Evolutionary conservation across 2,888 invertebrate species (phyloP), one percentile per base, ranked within the genome.

Genomic region (Boloria selene): DNA sequence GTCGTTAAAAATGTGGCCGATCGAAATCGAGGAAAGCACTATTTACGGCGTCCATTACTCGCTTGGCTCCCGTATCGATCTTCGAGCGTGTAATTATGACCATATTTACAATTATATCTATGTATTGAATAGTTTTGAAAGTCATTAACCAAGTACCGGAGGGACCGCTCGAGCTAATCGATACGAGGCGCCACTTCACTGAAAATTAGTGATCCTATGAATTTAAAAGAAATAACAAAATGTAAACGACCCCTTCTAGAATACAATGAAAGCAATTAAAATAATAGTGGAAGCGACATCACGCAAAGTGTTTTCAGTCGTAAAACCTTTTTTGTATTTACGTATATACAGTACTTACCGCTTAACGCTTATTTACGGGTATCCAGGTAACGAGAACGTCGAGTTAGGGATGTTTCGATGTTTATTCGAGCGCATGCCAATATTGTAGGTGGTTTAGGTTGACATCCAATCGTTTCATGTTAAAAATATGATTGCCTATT

Each of bases 201-300:
- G 75, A 77, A 84, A 83, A 79, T 81, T 80, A 77, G 79, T 79
- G 78, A 80, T 80, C 79, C 80, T 81, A 75, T 67, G 67, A 71
- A 70, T 72, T 69, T 63, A 72, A 76, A 74, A 70, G 71, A 79
- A 67, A 79, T 76, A 74, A 79, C 76, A 71, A 79, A 82, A 81
- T 77, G 78, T 75, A 81, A 87, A 83, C 84, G 82, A 84, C 80
- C 84, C 83, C 78, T 77, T 73, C 79, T 74, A 81, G 67, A 69
- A 53, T 67, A 85, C 83, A 82, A 83, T 82, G 82, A 85, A 88
- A 85, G 86, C 89, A 89, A 90, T 90, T 90, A 90, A 90, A 90
- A 88, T 88, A 88, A 90, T 88, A 87, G 87, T 83, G 77, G 71
- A 75, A 74, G 77, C 80, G 79, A 80, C 79, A 82, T 84, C 90